Conservation (phyloP, 37 sponge, comb jelly and placozoan species). For the Ianthella basta region DNA sequence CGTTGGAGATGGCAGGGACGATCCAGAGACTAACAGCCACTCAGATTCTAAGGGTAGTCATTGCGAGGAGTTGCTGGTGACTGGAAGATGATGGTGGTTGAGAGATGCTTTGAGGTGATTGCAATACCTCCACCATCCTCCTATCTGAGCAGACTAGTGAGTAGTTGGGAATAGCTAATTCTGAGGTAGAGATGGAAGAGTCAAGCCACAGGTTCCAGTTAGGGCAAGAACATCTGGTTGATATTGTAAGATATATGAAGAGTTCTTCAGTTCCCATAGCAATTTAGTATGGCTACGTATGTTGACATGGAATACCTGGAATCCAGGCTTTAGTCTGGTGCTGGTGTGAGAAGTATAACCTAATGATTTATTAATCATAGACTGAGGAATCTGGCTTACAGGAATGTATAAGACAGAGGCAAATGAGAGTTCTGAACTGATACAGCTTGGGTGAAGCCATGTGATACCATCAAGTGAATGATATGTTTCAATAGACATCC, state of each 20-base stretch:
- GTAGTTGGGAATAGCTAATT: neutral
- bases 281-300: neutral
- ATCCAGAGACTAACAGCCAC: constrained; percentile 10
- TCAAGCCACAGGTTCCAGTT: constrained; percentile 7
- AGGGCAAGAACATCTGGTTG: constrained; percentile 15
- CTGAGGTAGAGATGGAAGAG: neutral
- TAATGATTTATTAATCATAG: too few species aligned
- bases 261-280: neutral
- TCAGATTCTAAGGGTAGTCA: neutral
- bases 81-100: neutral
- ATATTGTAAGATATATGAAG: neutral
- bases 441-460: too few species aligned
- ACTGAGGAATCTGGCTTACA: too few species aligned
- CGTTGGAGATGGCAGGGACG: neutral
- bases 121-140: constrained; percentile 12
- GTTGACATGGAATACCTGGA: constrained; percentile 10
- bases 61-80: neutral
- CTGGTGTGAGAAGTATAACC: too few species aligned
- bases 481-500: too few species aligned
- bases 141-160: neutral
- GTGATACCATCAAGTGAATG: too few species aligned
- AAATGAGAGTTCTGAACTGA: too few species aligned
- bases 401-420: too few species aligned
- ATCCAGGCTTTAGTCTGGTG: too few species aligned
- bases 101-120: constrained; percentile 3